A percentile compares a stretch with the other conserved stretches of the same genome.
Conservation (phyloP, 2,113 vertebrate species). For the Lipophrys pholis region DNA sequence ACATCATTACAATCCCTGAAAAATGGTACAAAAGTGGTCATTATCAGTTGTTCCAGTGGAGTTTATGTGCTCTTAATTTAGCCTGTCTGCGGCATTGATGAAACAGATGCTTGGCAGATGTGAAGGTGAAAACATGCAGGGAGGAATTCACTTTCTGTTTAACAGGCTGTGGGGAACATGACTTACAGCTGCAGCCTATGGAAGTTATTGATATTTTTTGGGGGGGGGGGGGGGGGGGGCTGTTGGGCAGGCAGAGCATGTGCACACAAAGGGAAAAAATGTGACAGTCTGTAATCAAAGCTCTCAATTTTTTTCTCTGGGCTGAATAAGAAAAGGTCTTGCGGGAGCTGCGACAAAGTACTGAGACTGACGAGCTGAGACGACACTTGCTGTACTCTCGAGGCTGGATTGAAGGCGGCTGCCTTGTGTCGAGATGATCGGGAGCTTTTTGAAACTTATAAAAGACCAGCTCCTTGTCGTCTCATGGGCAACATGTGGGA, state of each 20-base stretch:
- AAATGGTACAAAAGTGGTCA: conserved; percentile 38
- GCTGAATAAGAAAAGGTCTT: conserved; percentile 13
- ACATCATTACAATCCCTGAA: conserved; percentile 21
- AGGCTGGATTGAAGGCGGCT: conserved; percentile 48
- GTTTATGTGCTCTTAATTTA: conserved; percentile 56
- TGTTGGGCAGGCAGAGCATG: not conserved
- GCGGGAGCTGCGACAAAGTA: conserved; percentile 25
- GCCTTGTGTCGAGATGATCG: conserved; percentile 47
- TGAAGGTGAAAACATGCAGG: conserved; percentile 45
- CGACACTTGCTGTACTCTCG: conserved; percentile 31
- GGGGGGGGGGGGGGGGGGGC: not conserved
- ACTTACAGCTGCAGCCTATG: conserved; percentile 37
- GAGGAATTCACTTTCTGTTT: conserved; percentile 60
- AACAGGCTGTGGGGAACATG: conserved; percentile 49
- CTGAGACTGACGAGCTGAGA: conserved; percentile 37
- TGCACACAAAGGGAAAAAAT: not conserved
- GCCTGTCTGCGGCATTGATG: conserved; percentile 25
- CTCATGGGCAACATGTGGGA: conserved; percentile 44
- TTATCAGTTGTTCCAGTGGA: conserved; percentile 48
- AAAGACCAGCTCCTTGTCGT: conserved; percentile 42
- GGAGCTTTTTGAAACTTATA: conserved; percentile 50
- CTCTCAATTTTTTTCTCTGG: conserved; percentile 11
- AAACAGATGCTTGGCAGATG: conserved; percentile 71
- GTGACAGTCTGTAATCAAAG: conserved; percentile 17
- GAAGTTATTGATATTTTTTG: conserved; percentile 11